Conservation (phyloP, 2,797 vertebrate genomes). For the Gobionotothen gibberifrons region DNA sequence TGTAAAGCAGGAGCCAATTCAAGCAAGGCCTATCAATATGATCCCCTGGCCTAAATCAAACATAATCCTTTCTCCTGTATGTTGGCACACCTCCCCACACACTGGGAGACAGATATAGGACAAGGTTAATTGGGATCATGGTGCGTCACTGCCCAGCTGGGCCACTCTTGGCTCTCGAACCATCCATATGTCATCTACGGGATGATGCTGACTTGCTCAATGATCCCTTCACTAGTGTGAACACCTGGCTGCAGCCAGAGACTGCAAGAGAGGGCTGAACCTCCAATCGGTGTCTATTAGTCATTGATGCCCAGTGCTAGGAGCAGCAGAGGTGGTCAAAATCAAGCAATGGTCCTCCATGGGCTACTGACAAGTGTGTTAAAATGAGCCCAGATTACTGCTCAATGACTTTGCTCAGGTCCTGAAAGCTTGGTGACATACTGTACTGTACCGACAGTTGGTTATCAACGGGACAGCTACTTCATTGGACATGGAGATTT, state of each 20-base stretch:
- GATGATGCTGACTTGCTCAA: slow-evolving; percentile 30
- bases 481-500: not conserved
- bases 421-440: not conserved
- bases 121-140: slow-evolving; percentile 52
- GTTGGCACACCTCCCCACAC: not conserved
- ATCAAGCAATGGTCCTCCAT: not conserved
- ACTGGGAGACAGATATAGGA: slow-evolving; percentile 11
- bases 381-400: not conserved
- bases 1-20: not conserved
- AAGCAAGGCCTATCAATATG: not conserved
- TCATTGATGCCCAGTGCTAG: not conserved
- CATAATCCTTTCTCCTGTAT: slow-evolving; percentile 1
- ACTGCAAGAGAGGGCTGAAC: not conserved
- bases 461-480: not conserved
- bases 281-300: not conserved
- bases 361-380: not conserved
- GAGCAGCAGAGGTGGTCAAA: not conserved
- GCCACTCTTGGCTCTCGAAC: slow-evolving; percentile 1
- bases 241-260: slow-evolving; percentile 13
- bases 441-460: not conserved
- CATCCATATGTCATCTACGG: slow-evolving; percentile 31
- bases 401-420: not conserved
- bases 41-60: not conserved
- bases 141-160: slow-evolving; percentile 46
- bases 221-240: not conserved